Evolutionary conservation across 2,113 vertebrate genomes (phyloP).

Genomic region (Pampusana beccarii): DNA sequence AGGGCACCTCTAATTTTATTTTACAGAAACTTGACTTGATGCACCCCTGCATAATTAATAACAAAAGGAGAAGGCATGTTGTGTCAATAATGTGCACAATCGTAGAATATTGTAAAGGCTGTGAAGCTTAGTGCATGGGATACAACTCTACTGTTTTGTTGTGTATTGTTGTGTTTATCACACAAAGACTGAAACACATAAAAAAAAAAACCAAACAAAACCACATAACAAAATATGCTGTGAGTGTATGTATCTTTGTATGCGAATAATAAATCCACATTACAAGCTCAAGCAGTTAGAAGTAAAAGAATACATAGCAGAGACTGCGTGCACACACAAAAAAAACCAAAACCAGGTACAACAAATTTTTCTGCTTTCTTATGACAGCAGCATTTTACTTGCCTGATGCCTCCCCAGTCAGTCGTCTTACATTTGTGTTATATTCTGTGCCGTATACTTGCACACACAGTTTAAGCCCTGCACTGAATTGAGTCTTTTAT

Average conservation of each 20-base stretch:
- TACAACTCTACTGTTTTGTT: background rate
- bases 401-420: background rate
- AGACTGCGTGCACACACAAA: background rate
- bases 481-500: background rate
- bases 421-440: background rate
- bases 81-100: background rate
- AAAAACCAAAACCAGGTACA: rapidly evolving
- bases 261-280: background rate
- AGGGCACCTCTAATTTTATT: background rate
- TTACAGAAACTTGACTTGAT: background rate
- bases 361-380: too few species aligned
- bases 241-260: background rate
- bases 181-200: background rate
- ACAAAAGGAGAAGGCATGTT: background rate
- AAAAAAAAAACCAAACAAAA: too few species aligned
- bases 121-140: too few species aligned
- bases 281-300: background rate
- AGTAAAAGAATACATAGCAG: background rate
- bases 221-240: background rate
- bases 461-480: background rate
- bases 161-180: background rate
- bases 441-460: background rate
- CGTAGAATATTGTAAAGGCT: background rate
- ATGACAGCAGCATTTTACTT: too few species aligned
- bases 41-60: background rate